Percentiles rank a stretch among this genome's conserved stretches.
Conservation (phyloP, 2,113 vertebrate genomes). For the Platycercus adscitus region DNA sequence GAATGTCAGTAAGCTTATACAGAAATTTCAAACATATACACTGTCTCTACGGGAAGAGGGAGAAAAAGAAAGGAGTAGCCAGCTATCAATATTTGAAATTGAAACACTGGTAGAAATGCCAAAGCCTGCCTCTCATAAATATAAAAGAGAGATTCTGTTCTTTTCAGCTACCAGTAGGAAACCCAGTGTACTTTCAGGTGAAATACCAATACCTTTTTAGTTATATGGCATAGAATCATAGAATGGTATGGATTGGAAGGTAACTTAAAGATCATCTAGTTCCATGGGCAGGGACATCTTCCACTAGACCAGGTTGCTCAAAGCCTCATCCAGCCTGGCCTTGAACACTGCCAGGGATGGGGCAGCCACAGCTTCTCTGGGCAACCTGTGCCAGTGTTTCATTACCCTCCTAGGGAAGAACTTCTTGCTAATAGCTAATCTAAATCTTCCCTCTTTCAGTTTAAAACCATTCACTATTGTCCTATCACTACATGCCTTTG, state of each 20-base stretch:
- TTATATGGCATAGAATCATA: background rate
- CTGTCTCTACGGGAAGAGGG: background rate
- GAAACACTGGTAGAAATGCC: background rate
- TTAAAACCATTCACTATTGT: background rate
- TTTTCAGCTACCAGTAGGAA: background rate
- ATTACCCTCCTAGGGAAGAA: background rate
- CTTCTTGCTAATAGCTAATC: background rate
- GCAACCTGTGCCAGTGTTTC: background rate
- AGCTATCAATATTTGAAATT: background rate
- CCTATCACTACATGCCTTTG: background rate
- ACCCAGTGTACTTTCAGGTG: background rate
- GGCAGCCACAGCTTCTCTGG: background rate
- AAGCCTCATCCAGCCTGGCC: background rate
- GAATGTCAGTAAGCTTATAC: background rate
- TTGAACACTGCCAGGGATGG: background rate
- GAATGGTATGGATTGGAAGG: background rate
- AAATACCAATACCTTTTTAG: background rate
- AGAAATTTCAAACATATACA: background rate
- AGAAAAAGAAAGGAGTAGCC: background rate
- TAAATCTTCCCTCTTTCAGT: background rate
- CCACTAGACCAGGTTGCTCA: background rate
- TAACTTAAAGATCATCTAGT: background rate
- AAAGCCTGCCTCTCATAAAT: background rate
- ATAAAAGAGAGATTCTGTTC: background rate
- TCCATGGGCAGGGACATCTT: background rate